Evolutionary conservation across 2,797 vertebrate species (phyloP), one percentile per base, ranked within the genome.

Genomic region (Cichlasoma orientale): DNA sequence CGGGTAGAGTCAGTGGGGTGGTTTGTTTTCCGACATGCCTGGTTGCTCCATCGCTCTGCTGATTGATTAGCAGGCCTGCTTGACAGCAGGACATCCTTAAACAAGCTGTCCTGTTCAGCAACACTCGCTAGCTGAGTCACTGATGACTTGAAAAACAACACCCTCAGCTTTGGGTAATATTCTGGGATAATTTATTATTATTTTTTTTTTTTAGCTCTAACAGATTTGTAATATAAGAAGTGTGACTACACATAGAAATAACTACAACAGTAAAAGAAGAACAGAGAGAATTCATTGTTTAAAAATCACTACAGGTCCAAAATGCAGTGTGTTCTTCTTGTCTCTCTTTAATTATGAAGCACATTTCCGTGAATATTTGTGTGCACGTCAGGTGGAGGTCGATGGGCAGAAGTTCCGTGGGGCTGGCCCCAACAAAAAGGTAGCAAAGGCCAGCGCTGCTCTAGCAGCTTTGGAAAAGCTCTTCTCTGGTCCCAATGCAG

Each of bases 371-470:
- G 4, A 10, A 56, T 69, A 63, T 56, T 44, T 31, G 56, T 76
- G 19, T 58, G 41, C 19, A 1, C 52, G 2, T 72, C 82, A 99
- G 98, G 98, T 99, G 94, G 98, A 99, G 94, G 98, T 99, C 18
- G 98, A 99, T 56, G 97, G 97, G 75, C 98, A 99, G 96, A 99
- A 98, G 92, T 99, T 99, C 92, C 97, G 97, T 72, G 98, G 98
- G 55, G 98, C 98, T 54, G 98, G 98, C 86, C 98, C 98, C 92
- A 99, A 99, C 93, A 99, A 99, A 95, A 99, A 99, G 90, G 98
- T 99, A 93, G 98, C 98, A 86, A 99, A 99, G 94, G 98, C 98
- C 84, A 99, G 98, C 5, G 98, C 98, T 68, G 98, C 98, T 14
- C 86, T 99, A 74, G 97, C 98, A 50, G 98, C 98, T 31, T 96